phyloP scores from a whole-genome alignment of 2,113 vertebrate genomes.

The Isichthys henryi region DNA sequence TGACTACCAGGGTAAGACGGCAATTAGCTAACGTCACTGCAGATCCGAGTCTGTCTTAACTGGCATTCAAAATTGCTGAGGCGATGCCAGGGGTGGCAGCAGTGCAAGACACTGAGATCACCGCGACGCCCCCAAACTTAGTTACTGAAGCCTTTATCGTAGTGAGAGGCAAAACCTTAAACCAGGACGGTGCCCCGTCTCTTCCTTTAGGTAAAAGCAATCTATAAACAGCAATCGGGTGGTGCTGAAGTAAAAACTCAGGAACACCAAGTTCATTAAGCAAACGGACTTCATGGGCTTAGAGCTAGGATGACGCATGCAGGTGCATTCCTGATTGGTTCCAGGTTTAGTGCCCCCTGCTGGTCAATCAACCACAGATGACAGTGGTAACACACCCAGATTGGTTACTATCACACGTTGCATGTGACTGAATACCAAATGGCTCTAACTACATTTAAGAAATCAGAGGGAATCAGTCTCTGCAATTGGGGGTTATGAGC shows the following conservation, averaged over 20 bases:
- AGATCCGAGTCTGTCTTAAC: not conserved
- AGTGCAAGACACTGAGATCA: not conserved
- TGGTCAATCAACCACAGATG: not conserved
- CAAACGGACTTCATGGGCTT: not conserved
- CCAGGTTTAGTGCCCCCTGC: not conserved
- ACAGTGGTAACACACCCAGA: not conserved
- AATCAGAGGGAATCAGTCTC: not conserved
- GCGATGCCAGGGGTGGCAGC: not conserved
- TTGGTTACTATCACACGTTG: not conserved
- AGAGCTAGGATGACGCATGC: not conserved
- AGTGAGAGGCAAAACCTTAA: not conserved
- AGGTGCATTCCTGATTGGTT: not conserved
- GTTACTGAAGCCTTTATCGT: not conserved
- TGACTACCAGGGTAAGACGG: not conserved
- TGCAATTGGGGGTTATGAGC: not conserved
- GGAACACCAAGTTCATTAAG: not conserved
- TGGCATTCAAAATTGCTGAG: not conserved
- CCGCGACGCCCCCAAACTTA: not conserved
- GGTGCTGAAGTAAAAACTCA: not conserved
- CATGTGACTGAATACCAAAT: not conserved
- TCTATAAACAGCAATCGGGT: not conserved
- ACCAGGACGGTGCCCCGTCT: not conserved
- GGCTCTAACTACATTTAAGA: not conserved
- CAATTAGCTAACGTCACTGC: not conserved
- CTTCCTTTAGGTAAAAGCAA: not conserved